Percentiles rank a stretch among this genome's conserved stretches.
These are phyloP conservation scores for Zele albiditarsus DNA, from an alignment of 2,888 invertebrate species.

Conservation along the genomic window DNA sequence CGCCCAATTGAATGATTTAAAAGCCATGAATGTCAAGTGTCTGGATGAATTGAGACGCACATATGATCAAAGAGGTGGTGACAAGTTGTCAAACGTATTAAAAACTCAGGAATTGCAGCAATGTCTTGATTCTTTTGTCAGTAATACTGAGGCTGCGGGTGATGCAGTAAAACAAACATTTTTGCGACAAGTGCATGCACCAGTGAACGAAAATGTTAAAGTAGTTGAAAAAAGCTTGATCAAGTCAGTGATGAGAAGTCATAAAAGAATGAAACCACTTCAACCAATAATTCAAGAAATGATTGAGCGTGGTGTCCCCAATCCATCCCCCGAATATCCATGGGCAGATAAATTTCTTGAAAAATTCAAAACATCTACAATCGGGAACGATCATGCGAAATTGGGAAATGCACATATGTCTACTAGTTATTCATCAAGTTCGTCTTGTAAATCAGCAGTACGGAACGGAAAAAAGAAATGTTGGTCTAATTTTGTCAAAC, in stretches of 20 bases:
- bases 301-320: constrained; percentile 22
- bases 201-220: constrained; percentile 9
- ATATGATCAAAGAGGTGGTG: constrained; percentile 9
- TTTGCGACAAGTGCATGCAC: constrained; percentile 1
- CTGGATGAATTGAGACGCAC: constrained; percentile 25
- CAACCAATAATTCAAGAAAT: constrained; percentile 13
- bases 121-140: constrained; percentile 26
- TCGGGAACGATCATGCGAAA: constrained; percentile 28
- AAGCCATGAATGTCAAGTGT: constrained; percentile 27
- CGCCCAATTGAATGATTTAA: constrained; percentile 17
- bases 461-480: constrained; percentile 1
- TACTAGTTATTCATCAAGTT: constrained; percentile 4
- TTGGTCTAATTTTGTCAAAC: constrained; percentile 24
- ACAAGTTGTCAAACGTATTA: constrained; percentile 25
- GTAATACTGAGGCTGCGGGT: background rate
- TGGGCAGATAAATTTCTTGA: constrained; percentile 38
- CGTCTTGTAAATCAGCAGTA: background rate
- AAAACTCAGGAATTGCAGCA: background rate
- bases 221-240: constrained; percentile 31
- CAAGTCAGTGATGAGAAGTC: constrained; percentile 30
- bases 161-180: constrained; percentile 3
- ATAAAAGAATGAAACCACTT: constrained; percentile 18
- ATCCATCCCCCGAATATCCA: background rate
- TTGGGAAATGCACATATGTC: constrained; percentile 30
- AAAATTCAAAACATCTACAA: constrained; percentile 31